A percentile compares a stretch with the other conserved stretches of the same genome.
Conservation (phyloP, 2,888 invertebrate species). For the Brachycybe producta region DNA sequence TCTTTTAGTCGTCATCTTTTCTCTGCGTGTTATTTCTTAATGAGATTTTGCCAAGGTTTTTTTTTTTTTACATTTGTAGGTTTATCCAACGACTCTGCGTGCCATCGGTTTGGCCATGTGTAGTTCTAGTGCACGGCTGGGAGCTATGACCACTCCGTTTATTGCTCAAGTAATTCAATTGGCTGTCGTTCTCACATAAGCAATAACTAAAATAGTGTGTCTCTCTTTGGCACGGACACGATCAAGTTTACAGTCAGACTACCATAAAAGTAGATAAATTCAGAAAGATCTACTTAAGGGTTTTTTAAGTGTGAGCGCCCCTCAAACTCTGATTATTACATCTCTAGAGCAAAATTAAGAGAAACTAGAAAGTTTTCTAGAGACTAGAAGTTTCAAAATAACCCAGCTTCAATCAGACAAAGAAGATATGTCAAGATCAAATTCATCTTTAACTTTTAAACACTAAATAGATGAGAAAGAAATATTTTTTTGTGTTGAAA, state of each 20-base stretch:
- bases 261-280: too few species aligned
- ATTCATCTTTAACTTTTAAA: too few species aligned
- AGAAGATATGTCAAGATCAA: too few species aligned
- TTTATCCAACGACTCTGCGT: slow-evolving; percentile 76
- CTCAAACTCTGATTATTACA: too few species aligned
- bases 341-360: too few species aligned
- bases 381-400: too few species aligned
- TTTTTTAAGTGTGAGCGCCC: too few species aligned
- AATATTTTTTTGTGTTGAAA: too few species aligned
- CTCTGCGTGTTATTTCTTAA: not conserved
- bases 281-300: too few species aligned
- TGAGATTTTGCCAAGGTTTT: not conserved
- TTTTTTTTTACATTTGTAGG: slow-evolving; percentile 32
- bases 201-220: not conserved
- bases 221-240: not conserved
- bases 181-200: not conserved
- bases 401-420: too few species aligned
- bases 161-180: slow-evolving; percentile 61
- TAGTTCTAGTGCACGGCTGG: slow-evolving; percentile 77
- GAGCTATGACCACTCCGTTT: slow-evolving; percentile 87
- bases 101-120: slow-evolving; percentile 87
- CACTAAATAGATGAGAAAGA: too few species aligned
- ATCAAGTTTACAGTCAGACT: not conserved
- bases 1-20: slow-evolving; percentile 4
- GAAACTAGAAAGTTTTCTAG: too few species aligned